Percentiles rank a stretch among this genome's conserved stretches.
These are phyloP conservation scores for Bombylius discolor DNA, from an alignment of 2,888 invertebrate genomes.

Conservation along the genomic window DNA sequence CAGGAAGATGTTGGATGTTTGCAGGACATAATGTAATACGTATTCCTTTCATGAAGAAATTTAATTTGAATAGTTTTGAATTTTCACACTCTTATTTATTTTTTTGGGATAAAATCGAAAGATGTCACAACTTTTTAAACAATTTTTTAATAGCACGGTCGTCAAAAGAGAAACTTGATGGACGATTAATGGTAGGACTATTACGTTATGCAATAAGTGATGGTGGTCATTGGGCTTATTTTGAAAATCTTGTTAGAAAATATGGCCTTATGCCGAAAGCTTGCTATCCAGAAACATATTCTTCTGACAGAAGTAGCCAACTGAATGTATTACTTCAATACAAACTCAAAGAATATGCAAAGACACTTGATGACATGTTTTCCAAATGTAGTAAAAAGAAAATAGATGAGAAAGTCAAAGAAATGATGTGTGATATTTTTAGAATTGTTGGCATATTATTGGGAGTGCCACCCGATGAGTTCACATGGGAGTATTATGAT, in stretches of 20 bases:
- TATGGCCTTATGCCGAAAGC: slow-evolving; percentile 82
- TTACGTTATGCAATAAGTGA: slow-evolving; percentile 60
- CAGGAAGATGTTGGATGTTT: slow-evolving; percentile 85
- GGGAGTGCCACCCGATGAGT: slow-evolving; percentile 62
- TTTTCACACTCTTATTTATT: slow-evolving; percentile 80
- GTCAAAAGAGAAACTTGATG: slow-evolving; percentile 59
- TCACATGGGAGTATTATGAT: slow-evolving; percentile 77
- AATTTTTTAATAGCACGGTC: too few species aligned
- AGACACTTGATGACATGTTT: slow-evolving; percentile 41
- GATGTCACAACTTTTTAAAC: slow-evolving; percentile 65
- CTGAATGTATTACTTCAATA: slow-evolving; percentile 43
- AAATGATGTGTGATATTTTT: slow-evolving; percentile 64
- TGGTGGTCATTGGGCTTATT: slow-evolving; percentile 82
- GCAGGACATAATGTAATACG: slow-evolving; percentile 75
- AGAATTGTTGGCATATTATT: slow-evolving; percentile 73
- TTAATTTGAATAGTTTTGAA: slow-evolving; percentile 77
- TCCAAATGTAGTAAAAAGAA: slow-evolving; percentile 49
- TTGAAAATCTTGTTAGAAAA: slow-evolving; percentile 72
- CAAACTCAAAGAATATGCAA: slow-evolving; percentile 73
- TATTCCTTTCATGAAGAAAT: slow-evolving; percentile 69
- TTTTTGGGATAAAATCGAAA: slow-evolving; percentile 88
- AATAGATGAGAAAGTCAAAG: slow-evolving; percentile 47
- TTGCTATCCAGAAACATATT: slow-evolving; percentile 72
- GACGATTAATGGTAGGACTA: slow-evolving; percentile 51
- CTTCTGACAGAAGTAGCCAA: slow-evolving; percentile 38